Conservation (phyloP, 2,113 vertebrate species). For the Lonchura striata region DNA sequence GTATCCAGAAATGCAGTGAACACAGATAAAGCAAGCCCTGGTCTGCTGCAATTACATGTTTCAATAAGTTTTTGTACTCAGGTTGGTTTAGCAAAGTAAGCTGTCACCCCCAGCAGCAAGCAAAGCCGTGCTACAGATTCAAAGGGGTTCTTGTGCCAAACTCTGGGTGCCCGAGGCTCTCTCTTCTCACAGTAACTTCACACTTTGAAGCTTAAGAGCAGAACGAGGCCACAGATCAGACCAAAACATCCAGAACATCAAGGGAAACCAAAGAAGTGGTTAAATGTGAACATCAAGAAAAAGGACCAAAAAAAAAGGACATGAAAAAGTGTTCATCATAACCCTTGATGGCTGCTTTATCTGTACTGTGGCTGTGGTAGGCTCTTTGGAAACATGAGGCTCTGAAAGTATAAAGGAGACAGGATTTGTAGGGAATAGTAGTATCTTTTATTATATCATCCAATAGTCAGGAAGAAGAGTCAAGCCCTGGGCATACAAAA, state of each 20-base stretch:
- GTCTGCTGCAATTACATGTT: not conserved
- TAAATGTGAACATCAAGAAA: slow-evolving; percentile 51
- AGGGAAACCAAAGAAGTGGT: slow-evolving; percentile 33
- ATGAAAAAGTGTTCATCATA: slow-evolving; percentile 16
- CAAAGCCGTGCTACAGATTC: not conserved
- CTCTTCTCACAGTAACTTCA: not conserved
- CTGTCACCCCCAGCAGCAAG: not conserved
- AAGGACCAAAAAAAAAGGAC: not conserved
- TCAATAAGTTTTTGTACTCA: not conserved
- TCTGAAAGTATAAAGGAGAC: slow-evolving; percentile 50
- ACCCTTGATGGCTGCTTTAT: slow-evolving; percentile 46
- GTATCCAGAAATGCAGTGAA: not conserved
- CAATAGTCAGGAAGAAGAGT: not conserved
- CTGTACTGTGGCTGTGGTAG: not conserved
- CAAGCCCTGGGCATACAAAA: slow-evolving; percentile 37
- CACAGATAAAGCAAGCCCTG: not conserved
- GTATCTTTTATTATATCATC: slow-evolving; percentile 53
- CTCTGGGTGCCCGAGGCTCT: not conserved
- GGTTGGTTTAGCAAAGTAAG: not conserved
- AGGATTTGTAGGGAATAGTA: slow-evolving; percentile 41
- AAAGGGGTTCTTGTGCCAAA: not conserved
- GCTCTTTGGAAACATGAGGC: slow-evolving; percentile 32
- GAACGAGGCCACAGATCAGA: slow-evolving; percentile 34
- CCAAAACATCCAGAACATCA: slow-evolving; percentile 52
- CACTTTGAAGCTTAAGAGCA: slow-evolving; percentile 31